Base-by-base conservation (phyloP, 1,140 invertebrate genomes). In the Procambarus virginalis region DNA sequence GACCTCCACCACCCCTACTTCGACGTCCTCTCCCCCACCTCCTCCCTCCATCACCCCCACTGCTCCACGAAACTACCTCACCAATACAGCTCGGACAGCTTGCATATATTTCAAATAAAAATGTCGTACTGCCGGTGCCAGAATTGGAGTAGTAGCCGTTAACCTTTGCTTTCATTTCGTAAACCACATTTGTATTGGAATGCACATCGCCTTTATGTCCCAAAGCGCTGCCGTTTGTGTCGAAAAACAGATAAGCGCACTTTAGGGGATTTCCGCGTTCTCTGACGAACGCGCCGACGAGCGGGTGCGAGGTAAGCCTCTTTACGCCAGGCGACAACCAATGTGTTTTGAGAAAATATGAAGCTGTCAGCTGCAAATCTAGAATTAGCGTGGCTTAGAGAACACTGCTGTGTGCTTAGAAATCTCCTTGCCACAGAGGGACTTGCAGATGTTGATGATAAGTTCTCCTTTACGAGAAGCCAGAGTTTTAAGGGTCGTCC, bases 141-240 rank as follows among this genome's bases (percentile, higher is more conserved):
- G 20, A 64, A 64, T 64, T 20, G 60, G 60, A 17, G 12, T 64
- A 64, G 60, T 20, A 17, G 60, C 20, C 5, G 60, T 64, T 64
- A 64, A 64, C 60, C 60, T 64, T 17, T 64, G 60, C 60, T 64
- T 64, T 64, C 60, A 64, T 64, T 64, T 64, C 60, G 60, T 64
- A 64, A 64, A 64, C 12, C 60, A 64, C 60, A 64, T 64, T 20
- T 64, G 60, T 64, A 64, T 64, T 64, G 60, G 60, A 64, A 64
- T 64, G 60, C 60, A 64, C 60, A 4, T 14, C 60, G 60, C 60
- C 60, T 64, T 14, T 17, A 20, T 20, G 60, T 64, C 60, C 60
- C 4, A 4, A 12, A 64, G 17, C 60, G 60, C 60, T 4, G 60
- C 20, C 12, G 60, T 64, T 64, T 64, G 60, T 17, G 60, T 64